Percentiles rank a stretch among this genome's conserved stretches.
Conservation (phyloP, 2,888 invertebrate genomes). For the Drosophila demipolita region DNA sequence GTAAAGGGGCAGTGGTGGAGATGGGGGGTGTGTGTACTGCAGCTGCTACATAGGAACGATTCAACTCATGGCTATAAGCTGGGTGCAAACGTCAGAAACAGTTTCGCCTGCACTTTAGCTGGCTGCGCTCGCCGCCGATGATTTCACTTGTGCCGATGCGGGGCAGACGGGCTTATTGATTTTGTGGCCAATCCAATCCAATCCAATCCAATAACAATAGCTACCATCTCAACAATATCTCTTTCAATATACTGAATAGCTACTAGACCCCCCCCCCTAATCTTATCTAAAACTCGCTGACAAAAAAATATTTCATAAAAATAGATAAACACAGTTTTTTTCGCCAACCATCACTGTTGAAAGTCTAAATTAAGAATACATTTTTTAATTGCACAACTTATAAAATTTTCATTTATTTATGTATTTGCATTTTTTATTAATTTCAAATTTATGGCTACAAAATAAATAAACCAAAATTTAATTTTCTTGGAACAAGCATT, state of each 20-base stretch:
- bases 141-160: slow-evolving; percentile 27
- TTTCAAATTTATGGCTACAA: neutral
- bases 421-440: neutral
- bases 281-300: neutral
- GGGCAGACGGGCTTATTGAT: slow-evolving; percentile 41
- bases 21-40: slow-evolving; percentile 1
- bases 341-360: neutral
- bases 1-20: neutral
- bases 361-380: neutral
- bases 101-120: slow-evolving; percentile 66
- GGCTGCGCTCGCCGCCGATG: slow-evolving; percentile 54
- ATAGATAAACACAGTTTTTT: neutral
- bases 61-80: slow-evolving; percentile 12
- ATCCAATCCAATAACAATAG: slow-evolving; percentile 6
- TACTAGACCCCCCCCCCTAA: neutral
- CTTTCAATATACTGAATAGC: neutral
- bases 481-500: neutral
- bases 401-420: neutral
- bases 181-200: slow-evolving; percentile 11
- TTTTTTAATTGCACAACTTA: neutral
- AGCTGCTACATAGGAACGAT: slow-evolving; percentile 20
- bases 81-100: slow-evolving; percentile 70
- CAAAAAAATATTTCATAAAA: neutral
- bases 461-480: neutral
- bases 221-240: neutral